Percentiles rank a stretch among this genome's conserved stretches.
Conservation (phyloP, 2,888 invertebrate genomes). For the Epinotia bilunana region DNA sequence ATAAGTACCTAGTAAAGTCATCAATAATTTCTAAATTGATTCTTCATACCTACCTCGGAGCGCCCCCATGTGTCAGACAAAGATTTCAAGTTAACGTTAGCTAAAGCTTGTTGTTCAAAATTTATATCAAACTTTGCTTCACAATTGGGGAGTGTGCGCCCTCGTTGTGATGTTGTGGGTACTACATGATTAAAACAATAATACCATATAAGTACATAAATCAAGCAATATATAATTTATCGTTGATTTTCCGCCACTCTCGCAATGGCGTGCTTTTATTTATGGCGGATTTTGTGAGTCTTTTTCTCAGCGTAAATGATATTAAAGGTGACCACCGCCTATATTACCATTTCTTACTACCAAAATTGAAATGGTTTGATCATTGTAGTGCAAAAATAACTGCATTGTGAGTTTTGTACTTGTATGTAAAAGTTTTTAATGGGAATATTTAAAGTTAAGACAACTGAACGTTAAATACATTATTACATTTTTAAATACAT, state of each 20-base stretch:
- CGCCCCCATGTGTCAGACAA: constrained; percentile 73
- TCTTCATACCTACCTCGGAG: constrained; percentile 6
- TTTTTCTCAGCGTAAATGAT: no score
- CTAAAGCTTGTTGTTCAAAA: constrained; percentile 78
- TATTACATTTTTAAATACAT: no score
- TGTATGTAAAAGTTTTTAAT: no score
- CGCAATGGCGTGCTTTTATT: neutral
- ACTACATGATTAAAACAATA: neutral
- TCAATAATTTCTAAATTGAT: constrained; percentile 79
- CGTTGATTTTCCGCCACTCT: neutral
- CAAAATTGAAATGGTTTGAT: no score
- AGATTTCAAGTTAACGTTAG: constrained; percentile 81
- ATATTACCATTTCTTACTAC: no score
- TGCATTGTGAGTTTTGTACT: no score
- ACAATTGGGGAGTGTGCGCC: constrained; percentile 56
- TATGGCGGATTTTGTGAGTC: neutral
- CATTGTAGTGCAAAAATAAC: no score
- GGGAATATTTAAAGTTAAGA: no score
- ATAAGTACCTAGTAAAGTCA: neutral
- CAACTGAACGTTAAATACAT: no score
- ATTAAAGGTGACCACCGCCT: no score
- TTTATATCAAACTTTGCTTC: constrained; percentile 78
- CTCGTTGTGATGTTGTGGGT: constrained; percentile 49
- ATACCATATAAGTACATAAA: neutral
- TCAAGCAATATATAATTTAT: neutral